phyloP scores from a whole-genome alignment of 2,113 vertebrate species.

The Blennius ocellaris region DNA sequence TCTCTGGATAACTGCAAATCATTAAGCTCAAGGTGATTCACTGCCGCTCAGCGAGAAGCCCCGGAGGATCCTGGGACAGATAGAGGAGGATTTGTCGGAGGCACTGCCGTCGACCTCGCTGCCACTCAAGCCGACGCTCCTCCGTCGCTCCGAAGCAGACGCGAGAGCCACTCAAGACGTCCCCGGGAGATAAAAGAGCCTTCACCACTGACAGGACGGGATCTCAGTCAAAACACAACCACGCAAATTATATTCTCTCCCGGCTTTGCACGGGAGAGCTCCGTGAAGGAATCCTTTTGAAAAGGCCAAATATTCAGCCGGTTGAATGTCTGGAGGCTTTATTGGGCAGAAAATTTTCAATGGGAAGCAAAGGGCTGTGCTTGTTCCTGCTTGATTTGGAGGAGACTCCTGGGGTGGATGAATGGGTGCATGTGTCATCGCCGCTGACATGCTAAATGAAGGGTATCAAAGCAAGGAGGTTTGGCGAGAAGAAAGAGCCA shows the following conservation, averaged over 20 bases:
- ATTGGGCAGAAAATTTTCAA: constrained; percentile 64
- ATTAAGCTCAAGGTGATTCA: constrained; percentile 80
- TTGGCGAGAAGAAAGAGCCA: constrained; percentile 40
- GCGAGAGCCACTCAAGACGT: constrained; percentile 61
- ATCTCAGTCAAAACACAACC: constrained; percentile 60
- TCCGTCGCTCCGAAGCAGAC: constrained; percentile 53
- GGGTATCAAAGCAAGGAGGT: constrained; percentile 69
- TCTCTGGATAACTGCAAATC: constrained; percentile 76
- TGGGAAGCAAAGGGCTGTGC: constrained; percentile 51
- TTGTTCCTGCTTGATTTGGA: constrained; percentile 73
- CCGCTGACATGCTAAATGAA: constrained; percentile 75
- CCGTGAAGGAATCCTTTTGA: constrained; percentile 58
- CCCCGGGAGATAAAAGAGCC: constrained; percentile 66
- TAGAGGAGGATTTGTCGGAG: constrained; percentile 64
- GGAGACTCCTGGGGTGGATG: constrained; percentile 56
- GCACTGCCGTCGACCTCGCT: constrained; percentile 24
- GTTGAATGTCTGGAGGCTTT: constrained; percentile 64
- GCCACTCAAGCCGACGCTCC: constrained; percentile 45
- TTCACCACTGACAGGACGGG: constrained; percentile 67
- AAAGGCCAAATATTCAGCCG: constrained; percentile 55
- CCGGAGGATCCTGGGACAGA: constrained; percentile 63
- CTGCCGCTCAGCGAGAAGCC: constrained; percentile 44
- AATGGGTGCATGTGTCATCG: constrained; percentile 72
- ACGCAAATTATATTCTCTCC: constrained; percentile 50
- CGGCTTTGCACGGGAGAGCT: constrained; percentile 58